Evolutionary conservation across 2,113 vertebrate genomes (phyloP), one percentile per base, ranked within the genome.

Genomic region (Heterocephalus glaber): DNA sequence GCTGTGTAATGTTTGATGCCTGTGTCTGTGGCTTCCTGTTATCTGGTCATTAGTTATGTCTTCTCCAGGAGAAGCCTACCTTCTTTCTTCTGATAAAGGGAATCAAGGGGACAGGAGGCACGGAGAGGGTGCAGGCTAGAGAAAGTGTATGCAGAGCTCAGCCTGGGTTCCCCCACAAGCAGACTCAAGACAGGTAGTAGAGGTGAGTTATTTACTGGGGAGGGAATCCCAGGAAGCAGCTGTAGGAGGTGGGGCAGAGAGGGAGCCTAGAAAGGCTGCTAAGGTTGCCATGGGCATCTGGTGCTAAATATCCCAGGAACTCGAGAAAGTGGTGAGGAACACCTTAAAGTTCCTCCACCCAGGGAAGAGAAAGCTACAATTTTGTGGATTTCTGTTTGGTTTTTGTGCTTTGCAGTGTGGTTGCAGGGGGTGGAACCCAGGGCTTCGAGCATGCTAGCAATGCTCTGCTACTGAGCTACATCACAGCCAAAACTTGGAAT

Each of bases 1-100:
- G 68, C 89, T 38, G 58, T 35, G 74, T 56, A 2, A 86, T n/a
- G 19, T 65, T 30, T 44, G 97, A 76, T 41, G 79, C 83, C 72
- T 38, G 77, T 20, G 84, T 87, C 95, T 92, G 54, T 5, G 65
- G 65, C 86, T 86, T 83, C 80, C 79, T 65, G 89, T 61, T 93
- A 92, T 81, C 93, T 70, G 68, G 79, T 91, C 89, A 85, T 89
- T 91, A 85, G 90, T 70, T 92, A 68, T 24, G 60, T 80, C 89
- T 86, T 83, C 79, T 85, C 24, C 19, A 41, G 56, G 44, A 87
- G 89, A 95, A 83, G 56, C 30, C 33, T 7, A 19, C 52, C 17
- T n/a, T 54, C 61, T 47, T 60, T 54, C 54, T 95, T 61, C 83
- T 47, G 86, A 70, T 56, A 58, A 28, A 87, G 79, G 35, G 66